Evolutionary conservation across 2,888 invertebrate species (phyloP), one percentile per base, ranked within the genome.

Genomic region (Parelbella ahira): DNA sequence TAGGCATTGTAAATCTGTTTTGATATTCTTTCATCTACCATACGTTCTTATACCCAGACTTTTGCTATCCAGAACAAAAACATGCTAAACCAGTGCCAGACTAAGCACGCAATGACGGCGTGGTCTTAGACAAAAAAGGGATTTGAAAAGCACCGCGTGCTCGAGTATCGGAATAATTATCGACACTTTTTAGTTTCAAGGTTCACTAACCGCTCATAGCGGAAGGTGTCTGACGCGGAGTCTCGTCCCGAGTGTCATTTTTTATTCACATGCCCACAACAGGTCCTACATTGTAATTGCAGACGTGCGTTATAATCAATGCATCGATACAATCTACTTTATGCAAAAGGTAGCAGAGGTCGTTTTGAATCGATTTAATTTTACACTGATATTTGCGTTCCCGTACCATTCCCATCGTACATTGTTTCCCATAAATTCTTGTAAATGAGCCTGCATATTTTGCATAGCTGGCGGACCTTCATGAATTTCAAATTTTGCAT

Each of bases 381-480:
- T 33, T n/a, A 20, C 9, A 4, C 20, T n/a, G 25, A 25, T 33
- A 27, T 8, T 24, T 2, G 8, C 18, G 25, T 33, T 33, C 32
- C 39, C 29, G 29, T 33, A 33, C 32, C 25, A 20, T 33, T 41
- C 32, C 24, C 32, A 25, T 19, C 19, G 30, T 20, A 32, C 39
- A 41, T 39, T 39, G 39, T 39, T 39, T 39, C 32, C 39, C 39
- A 39, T 39, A 39, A 39, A 39, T 32, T 39, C 25, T 32, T 39
- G 39, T 39, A 39, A 32, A 39, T 32, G 32, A 30, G 32, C 11
- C 15, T n/a, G 27, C 41, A 39, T 32, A 32, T 32, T 39, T 32
- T 39, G 39, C 39, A 32, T 39, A 25, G 32, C 32, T 25, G 39
- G 19, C 18, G 18, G 13, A 20, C 25, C 39, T 39, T 32, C 25